A percentile compares a stretch with the other conserved stretches of the same genome.
Conservation (phyloP, 1,140 invertebrate species). For the Trichonephila inaurata region DNA sequence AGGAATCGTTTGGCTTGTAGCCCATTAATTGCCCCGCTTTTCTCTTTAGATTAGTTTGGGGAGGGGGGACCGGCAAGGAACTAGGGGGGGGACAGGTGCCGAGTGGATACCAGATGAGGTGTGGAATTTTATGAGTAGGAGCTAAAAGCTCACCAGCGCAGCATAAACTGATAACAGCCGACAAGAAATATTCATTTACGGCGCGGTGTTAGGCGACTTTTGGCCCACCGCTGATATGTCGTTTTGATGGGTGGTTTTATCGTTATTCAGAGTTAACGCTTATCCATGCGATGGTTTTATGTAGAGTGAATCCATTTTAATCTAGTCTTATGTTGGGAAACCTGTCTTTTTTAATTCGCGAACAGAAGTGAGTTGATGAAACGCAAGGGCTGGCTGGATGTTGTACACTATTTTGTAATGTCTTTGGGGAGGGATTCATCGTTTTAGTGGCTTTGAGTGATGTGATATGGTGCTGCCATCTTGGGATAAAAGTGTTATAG, state of each 20-base stretch:
- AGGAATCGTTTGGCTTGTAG: slow-evolving; percentile 65
- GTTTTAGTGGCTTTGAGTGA: neutral
- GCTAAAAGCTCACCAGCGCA: slow-evolving; percentile 26
- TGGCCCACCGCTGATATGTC: slow-evolving; percentile 23
- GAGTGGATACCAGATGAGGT: slow-evolving; percentile 50
- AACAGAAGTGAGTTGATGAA: neutral
- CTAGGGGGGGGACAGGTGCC: neutral
- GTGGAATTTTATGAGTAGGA: slow-evolving; percentile 63
- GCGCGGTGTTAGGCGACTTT: slow-evolving; percentile 13
- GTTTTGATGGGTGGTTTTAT: slow-evolving; percentile 19
- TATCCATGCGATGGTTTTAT: neutral
- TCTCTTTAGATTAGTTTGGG: slow-evolving; percentile 30
- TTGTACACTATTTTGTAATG: neutral
- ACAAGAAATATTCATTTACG: slow-evolving; percentile 40
- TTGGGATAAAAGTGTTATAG: neutral
- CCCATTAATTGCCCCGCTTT: slow-evolving; percentile 59
- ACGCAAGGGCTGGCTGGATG: neutral
- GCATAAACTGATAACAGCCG: slow-evolving; percentile 29
- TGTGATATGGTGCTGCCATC: neutral
- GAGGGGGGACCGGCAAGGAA: neutral
- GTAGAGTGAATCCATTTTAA: neutral
- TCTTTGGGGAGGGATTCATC: neutral
- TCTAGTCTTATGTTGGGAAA: neutral
- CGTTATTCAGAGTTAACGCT: neutral
- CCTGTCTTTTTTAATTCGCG: neutral